Base-by-base conservation (phyloP, 92 coral and sea anemone genomes). In the Epizoanthus scotinus region DNA sequence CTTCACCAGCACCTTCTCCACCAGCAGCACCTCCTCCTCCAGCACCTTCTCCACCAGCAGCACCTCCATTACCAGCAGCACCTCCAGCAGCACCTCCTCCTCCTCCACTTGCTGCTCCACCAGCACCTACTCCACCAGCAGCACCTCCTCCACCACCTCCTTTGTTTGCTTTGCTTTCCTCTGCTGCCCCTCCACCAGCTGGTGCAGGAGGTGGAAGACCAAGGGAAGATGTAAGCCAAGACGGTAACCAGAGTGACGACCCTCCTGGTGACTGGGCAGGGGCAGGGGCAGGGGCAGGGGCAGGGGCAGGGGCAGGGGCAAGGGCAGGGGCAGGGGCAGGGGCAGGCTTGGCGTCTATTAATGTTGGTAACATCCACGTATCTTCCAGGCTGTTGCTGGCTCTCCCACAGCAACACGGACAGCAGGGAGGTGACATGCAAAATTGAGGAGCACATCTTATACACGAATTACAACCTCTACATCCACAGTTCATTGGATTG, bases 331-430 rank as follows among this genome's bases (percentile, higher is more conserved):
- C 82, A 63, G 91, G 57, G 40, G 89, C 70, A 19, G 84, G 73
- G n/a, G 72, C 82, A 63, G 91, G 81, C 74, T 91, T 91, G 55
- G 90, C 63, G 5, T 89, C 95, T 19, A 91, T 89, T n/a, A 91
- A 81, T 2, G 95, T 89, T n/a, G 95, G 93, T 65, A 91, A 57
- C 91, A 84, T 91, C 95, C 95, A 91, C 47, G 81, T 85, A 67
- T 89, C 93, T 70, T 89, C 95, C 2, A 89, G 81, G 47, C 78
- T 89, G 60, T 91, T 91, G 6, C 89, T 91, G 17, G 79, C 44
- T 0, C 85, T 83, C 49, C 87, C 79, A 54, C 95, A 91, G 62
- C 89, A 86, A 31, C 94, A 91, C 34, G 95, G 95, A 68, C 95
- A 91, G 38, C 95, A 91, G 21, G 95, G 93, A 17, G 84, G 84